A percentile compares a stretch with the other conserved stretches of the same genome.
These are phyloP conservation scores for Halcyon leucocephala DNA, from an alignment of 2,797 vertebrate genomes.

Conservation along the genomic window DNA sequence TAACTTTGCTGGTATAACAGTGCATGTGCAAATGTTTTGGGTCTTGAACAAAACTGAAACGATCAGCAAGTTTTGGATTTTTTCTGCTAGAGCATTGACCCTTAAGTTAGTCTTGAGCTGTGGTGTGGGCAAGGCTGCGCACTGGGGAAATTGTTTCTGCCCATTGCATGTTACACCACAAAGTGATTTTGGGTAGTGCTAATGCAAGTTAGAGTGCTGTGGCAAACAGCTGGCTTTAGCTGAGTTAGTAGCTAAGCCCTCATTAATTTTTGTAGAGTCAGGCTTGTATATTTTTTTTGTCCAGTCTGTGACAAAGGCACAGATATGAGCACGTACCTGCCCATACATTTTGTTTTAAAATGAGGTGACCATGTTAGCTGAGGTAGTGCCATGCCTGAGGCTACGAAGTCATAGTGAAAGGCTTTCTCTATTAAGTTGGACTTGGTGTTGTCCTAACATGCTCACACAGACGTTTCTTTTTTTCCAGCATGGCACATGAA, in stretches of 20 bases:
- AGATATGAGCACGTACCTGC: background rate
- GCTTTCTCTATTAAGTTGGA: background rate
- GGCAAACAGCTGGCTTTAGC: background rate
- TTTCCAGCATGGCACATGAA: background rate
- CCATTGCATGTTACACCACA: rapidly evolving
- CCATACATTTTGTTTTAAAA: background rate
- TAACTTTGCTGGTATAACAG: background rate
- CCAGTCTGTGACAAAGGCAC: background rate
- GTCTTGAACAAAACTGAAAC: background rate
- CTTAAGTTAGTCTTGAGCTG: background rate
- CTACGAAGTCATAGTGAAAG: conserved; percentile 3
- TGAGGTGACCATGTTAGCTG: background rate
- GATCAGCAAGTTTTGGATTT: background rate
- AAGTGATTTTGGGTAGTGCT: background rate
- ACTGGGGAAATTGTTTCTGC: background rate
- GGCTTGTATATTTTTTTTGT: background rate
- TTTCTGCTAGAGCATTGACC: background rate
- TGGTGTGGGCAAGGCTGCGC: background rate
- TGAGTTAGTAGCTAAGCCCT: background rate
- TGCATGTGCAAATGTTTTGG: background rate
- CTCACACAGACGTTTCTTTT: background rate
- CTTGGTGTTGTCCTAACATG: conserved; percentile 3
- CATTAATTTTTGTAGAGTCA: background rate
- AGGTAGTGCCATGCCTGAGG: background rate
- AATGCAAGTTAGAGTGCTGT: background rate